These are phyloP conservation scores for Caenorhabditis wallacei DNA, from an alignment of 2,888 invertebrate species.

Conservation along the genomic window DNA sequence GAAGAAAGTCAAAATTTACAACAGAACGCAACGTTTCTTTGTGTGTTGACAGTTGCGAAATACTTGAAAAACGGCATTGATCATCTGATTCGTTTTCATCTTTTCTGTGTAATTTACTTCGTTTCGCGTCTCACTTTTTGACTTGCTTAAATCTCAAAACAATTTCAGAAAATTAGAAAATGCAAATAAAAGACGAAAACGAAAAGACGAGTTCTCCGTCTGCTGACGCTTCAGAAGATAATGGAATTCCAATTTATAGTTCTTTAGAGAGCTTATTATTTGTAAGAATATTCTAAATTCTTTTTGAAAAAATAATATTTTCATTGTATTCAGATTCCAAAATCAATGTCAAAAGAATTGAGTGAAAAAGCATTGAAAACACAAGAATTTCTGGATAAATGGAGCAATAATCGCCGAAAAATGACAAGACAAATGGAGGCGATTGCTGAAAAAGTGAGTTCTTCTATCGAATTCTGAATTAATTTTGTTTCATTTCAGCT, in stretches of 20 bases:
- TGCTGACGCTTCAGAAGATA: slow-evolving; percentile 41
- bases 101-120: neutral
- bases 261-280: slow-evolving; percentile 50
- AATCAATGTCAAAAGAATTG: slow-evolving; percentile 50
- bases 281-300: slow-evolving; percentile 22
- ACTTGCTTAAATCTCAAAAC: neutral
- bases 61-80: neutral
- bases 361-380: slow-evolving; percentile 44
- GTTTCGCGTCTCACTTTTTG: too few relatives aligned
- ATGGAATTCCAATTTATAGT: slow-evolving; percentile 56
- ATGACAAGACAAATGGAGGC: slow-evolving; percentile 40
- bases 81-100: neutral
- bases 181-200: slow-evolving; percentile 49
- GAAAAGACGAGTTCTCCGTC: neutral
- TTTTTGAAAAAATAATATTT: neutral
- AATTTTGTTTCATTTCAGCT: slow-evolving; percentile 43
- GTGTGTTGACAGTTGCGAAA: neutral
- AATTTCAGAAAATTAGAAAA: slow-evolving; percentile 6
- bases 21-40: neutral
- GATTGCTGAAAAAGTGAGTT: slow-evolving; percentile 29
- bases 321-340: slow-evolving; percentile 54
- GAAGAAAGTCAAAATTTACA: neutral
- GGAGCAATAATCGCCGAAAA: slow-evolving; percentile 58
- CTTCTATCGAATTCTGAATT: too few relatives aligned
- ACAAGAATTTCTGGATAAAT: slow-evolving; percentile 46